phyloP scores from a whole-genome alignment of 2,797 vertebrate species.

The Xyrichtys novacula region DNA sequence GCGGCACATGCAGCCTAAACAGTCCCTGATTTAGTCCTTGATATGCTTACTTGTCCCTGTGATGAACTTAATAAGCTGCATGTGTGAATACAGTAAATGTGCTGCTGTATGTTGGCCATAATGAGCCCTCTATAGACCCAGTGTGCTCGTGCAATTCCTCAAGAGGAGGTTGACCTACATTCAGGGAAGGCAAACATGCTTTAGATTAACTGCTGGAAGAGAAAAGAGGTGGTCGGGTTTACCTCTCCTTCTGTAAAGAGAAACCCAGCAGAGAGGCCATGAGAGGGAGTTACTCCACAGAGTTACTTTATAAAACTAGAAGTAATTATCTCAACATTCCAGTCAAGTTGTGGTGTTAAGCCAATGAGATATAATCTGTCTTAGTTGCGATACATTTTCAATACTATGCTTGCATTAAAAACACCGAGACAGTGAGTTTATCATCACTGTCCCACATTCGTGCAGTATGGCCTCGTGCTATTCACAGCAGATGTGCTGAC shows the following conservation, averaged over 20 bases:
- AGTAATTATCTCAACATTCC: conserved; percentile 8
- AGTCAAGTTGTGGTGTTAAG: conserved; percentile 1
- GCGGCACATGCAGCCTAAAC: too few species aligned
- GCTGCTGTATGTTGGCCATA: conserved; percentile 26
- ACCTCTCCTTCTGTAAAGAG: not conserved
- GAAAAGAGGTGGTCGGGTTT: conserved; percentile 5
- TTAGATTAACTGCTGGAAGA: conserved; percentile 41
- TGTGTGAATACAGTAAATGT: too few species aligned
- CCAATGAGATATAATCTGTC: not conserved
- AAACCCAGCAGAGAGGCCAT: conserved; percentile 17
- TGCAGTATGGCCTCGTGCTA: too few species aligned
- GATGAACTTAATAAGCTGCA: too few species aligned
- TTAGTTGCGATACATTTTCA: not conserved
- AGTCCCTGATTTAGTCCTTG: not conserved
- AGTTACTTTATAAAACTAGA: conserved; percentile 29
- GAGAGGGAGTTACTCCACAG: conserved; percentile 8
- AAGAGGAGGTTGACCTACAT: conserved; percentile 65
- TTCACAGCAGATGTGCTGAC: too few species aligned
- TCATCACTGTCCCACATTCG: too few species aligned
- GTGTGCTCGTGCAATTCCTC: conserved; percentile 18
- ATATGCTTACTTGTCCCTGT: not conserved
- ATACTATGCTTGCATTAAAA: not conserved
- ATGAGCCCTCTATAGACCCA: conserved; percentile 12
- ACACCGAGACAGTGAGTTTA: not conserved
- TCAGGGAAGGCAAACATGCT: conserved; percentile 34